Evolutionary conservation across 2,113 vertebrate genomes (phyloP), one percentile per base, ranked within the genome.

Genomic region (Aegithalos caudatus): DNA sequence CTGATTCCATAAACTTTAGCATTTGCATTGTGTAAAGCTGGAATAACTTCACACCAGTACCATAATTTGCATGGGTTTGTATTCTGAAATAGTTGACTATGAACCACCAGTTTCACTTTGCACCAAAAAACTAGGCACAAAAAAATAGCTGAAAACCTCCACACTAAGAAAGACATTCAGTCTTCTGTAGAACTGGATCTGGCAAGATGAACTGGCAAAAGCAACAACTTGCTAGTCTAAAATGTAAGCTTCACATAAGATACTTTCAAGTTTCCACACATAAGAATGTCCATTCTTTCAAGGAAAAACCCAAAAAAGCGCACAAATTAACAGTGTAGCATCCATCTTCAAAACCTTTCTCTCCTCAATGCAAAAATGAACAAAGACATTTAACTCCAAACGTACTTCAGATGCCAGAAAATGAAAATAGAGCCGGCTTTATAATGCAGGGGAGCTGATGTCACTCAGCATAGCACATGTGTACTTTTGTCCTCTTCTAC

Each of bases 1-100:
- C 50, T 57, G 31, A 71, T 82, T 90, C 80, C 40, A 85, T 72
- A 64, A 69, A 69, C 24, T 81, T 29, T 31, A 78, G 24, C 66
- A 95, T 92, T 83, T 88, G 76, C 92, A 89, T 91, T 70, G 71
- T n/a, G 56, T 54, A 87, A 37, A 91, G 65, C 2, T 95, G 87
- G 87, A 94, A 42, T 77, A 88, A 86, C 72, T 90, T 95, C 90
- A 90, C 71, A 94, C 19, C 38, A 80, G 14, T 35, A 84, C 33
- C 53, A 21, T 22, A 8, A 83, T 93, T 92, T 96, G 87, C 81
- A 95, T 89, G 47, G 37, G 10, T 94, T 74, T 87, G 23, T 89
- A 81, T 87, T 81, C 53, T 38, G 35, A 80, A 92, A 80, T 14
- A 74, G 42, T 1, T 86, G 48, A 60, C 54, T 85, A 31, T 4